Base-by-base conservation (phyloP, 64 coral and sea anemone species). In the Pocillopora verrucosa region DNA sequence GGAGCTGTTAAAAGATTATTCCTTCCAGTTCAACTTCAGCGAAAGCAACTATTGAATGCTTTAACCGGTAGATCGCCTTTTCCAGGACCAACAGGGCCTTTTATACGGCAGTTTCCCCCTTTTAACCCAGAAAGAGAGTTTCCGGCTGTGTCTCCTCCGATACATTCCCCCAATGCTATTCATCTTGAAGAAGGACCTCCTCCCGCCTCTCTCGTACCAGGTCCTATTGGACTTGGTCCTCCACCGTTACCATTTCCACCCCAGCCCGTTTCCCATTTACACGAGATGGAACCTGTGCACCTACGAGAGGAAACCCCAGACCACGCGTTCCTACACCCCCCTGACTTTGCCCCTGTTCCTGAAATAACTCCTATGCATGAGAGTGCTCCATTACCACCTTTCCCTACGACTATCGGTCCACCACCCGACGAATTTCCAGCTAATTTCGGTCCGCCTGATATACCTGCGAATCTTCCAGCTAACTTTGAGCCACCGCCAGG, bases 1-100 rank as follows among this genome's bases (percentile, higher is more conserved):
- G 84, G 61, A 61, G 81, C 82, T 30, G 82, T 84, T 6, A 91
- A 91, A 72, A 74, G 89, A 61, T 62, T 91, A 11, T 45, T 85
- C 36, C 80, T 85, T 75, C 89, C 80, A 15, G 60, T 76, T 62
- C 89, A 90, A 34, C n/a, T 83, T 35, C 80, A 83, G 13, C 30
- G 80, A 20, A 83, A 41, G 36, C 82, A 85, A 85, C 10, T 85
- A 9, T 57, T 85, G 30, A 72, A 72, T 14, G 65, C 64, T 72
- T 68, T 85, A 24, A 20, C 6, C 25, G 13, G 61, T 25, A 85
- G 72, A 72, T 36, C 11, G 24, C n/a, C 20, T 4, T 15, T 85
- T 4, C 19, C 20, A 10, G 36, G 38, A 56, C 64, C 17, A n/a
- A 72, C 72, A 5, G 19, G 15, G 36, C 82, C 64, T 11, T 85